phyloP scores from a whole-genome alignment of 2,888 invertebrate genomes.

The Phania funesta region DNA sequence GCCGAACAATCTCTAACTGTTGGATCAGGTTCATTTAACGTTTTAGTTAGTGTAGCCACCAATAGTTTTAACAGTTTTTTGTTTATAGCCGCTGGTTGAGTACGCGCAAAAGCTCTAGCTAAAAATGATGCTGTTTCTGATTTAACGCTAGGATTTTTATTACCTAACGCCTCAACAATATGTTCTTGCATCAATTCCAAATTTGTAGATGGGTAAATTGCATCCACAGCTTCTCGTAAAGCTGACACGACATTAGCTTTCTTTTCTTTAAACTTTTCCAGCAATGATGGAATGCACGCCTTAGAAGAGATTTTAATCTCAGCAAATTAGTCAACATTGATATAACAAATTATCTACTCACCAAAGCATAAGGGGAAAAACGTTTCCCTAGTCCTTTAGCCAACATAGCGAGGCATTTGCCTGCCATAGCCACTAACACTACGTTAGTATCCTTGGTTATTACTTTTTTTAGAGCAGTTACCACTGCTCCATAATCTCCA shows the following conservation, averaged over 20 bases:
- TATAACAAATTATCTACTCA: constrained; percentile 61
- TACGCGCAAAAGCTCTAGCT: constrained; percentile 89
- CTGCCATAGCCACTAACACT: constrained; percentile 92
- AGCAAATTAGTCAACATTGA: background rate
- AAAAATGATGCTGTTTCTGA: constrained; percentile 92
- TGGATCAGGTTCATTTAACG: constrained; percentile 85
- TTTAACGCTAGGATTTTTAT: constrained; percentile 95
- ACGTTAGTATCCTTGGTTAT: constrained; percentile 97
- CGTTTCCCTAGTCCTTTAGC: constrained; percentile 93
- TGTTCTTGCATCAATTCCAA: constrained; percentile 93
- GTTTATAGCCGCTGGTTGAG: constrained; percentile 89
- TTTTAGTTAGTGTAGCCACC: constrained; percentile 88
- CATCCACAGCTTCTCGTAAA: constrained; percentile 94
- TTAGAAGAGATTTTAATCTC: constrained; percentile 49
- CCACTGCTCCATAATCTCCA: constrained; percentile 95
- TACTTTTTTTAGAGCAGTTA: constrained; percentile 92
- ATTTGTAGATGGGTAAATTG: constrained; percentile 89
- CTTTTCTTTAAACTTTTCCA: constrained; percentile 99
- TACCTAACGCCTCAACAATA: constrained; percentile 90
- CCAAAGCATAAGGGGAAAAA: constrained; percentile 90
- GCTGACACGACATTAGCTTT: constrained; percentile 93
- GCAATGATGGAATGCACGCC: constrained; percentile 87
- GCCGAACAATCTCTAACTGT: constrained; percentile 95
- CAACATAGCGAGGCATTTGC: constrained; percentile 89
- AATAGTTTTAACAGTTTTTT: constrained; percentile 95